Percentiles rank a stretch among this genome's conserved stretches.
phyloP scores from a whole-genome alignment of 2,888 invertebrate genomes.

The Pollenia griseotomentosa region DNA sequence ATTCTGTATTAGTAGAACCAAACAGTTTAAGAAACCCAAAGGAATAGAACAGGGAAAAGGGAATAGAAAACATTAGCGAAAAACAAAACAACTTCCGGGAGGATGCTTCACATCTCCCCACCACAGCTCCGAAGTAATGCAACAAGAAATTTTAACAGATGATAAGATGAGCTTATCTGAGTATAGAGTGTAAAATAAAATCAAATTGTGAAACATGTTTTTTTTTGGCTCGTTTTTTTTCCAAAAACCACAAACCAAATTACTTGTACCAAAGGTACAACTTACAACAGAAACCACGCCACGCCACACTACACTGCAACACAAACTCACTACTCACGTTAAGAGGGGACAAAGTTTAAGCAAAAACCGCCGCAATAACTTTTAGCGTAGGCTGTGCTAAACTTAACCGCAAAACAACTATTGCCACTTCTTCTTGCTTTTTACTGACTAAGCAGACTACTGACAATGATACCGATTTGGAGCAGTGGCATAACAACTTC shows the following conservation, averaged over 20 bases:
- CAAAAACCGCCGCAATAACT: conserved; percentile 52
- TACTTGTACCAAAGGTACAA: conserved; percentile 52
- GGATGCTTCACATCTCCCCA: conserved; percentile 45
- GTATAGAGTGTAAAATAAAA: conserved; percentile 30
- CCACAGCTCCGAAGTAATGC: neutral
- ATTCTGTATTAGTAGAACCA: neutral
- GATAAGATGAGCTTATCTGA: neutral
- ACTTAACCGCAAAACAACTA: conserved; percentile 66
- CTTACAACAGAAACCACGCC: conserved; percentile 30
- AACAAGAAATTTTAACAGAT: neutral
- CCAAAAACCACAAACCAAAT: conserved; percentile 58
- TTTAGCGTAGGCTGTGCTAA: conserved; percentile 68
- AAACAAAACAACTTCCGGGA: conserved; percentile 55
- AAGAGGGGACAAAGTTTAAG: conserved; percentile 53
- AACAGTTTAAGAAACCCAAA: conserved; percentile 18
- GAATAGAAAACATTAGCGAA: conserved; percentile 12
- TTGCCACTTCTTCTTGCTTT: conserved; percentile 31
- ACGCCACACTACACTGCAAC: conserved; percentile 5
- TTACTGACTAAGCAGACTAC: conserved; percentile 8
- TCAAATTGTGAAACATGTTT: conserved; percentile 58
- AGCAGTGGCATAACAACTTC: conserved; percentile 27
- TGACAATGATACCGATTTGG: conserved; percentile 16
- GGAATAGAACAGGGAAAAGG: neutral
- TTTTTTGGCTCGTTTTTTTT: neutral
- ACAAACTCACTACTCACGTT: neutral